These are phyloP conservation scores for Cataglyphis rosenhaueri DNA, from an alignment of 2,888 invertebrate species.

Conservation along the genomic window DNA sequence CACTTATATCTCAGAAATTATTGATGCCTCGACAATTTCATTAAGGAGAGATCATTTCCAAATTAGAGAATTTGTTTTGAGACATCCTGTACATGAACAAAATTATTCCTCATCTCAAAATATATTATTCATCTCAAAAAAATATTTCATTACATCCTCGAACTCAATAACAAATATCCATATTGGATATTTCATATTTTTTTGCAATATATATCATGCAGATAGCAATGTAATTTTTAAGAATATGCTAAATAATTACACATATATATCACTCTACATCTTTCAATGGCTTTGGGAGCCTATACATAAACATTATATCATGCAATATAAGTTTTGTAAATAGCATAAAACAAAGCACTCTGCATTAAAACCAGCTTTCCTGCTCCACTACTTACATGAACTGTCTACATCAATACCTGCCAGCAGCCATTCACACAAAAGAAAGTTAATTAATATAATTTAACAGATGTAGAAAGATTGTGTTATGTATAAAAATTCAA, in stretches of 20 bases:
- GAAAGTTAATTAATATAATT: constrained; percentile 83
- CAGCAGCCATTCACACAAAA: constrained; percentile 84
- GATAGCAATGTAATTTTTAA: constrained; percentile 38
- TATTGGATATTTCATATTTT: constrained; percentile 32
- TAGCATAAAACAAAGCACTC: constrained; percentile 64
- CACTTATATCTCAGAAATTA: too few species aligned
- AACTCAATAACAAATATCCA: constrained; percentile 17
- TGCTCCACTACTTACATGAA: constrained; percentile 85
- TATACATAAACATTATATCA: constrained; percentile 62
- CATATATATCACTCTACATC: constrained; percentile 28
- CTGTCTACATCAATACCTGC: constrained; percentile 86
- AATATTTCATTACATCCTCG: neutral
- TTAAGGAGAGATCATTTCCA: too few species aligned
- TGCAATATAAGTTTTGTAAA: constrained; percentile 64
- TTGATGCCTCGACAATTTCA: too few species aligned
- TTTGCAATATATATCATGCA: constrained; percentile 58
- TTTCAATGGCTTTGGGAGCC: constrained; percentile 35
- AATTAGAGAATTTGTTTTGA: too few species aligned
- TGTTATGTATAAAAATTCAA: constrained; percentile 62
- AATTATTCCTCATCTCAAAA: neutral
- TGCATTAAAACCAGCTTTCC: constrained; percentile 76
- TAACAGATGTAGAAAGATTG: constrained; percentile 55
- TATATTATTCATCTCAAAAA: neutral
- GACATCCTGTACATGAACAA: neutral
- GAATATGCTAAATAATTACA: constrained; percentile 30